Evolutionary conservation across 2,797 vertebrate genomes (phyloP).

Genomic region (Typhlichthys eigenmanni): DNA sequence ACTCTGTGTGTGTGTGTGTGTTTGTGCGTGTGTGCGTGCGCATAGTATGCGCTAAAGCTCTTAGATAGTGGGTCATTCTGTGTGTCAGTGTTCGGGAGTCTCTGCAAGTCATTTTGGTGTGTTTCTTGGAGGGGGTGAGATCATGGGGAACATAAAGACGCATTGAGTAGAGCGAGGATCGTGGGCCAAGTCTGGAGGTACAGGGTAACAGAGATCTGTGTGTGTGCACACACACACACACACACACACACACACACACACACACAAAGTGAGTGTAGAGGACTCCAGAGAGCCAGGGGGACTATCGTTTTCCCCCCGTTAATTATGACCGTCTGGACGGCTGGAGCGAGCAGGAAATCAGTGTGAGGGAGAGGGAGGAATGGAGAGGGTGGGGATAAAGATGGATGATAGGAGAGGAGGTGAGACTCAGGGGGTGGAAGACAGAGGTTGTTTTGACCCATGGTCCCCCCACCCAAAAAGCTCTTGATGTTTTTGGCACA

Average conservation of each 20-base stretch:
- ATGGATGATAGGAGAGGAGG: conserved; percentile 23
- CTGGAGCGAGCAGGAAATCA: conserved; percentile 79
- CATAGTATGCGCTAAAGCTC: conserved; percentile 60
- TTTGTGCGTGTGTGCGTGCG: conserved; percentile 14
- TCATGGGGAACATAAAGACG: conserved; percentile 81
- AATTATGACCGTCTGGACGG: conserved; percentile 84
- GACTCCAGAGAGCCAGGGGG: conserved; percentile 75
- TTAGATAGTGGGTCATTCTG: too few species aligned
- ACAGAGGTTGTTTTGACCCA: too few species aligned
- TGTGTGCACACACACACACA: conserved; percentile 42
- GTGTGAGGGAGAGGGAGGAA: conserved; percentile 51
- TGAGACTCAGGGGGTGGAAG: conserved; percentile 20
- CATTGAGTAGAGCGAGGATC: conserved; percentile 74
- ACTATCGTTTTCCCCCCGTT: conserved; percentile 81
- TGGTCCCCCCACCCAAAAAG: too few species aligned
- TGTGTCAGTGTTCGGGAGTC: conserved; percentile 62
- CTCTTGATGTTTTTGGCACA: too few species aligned
- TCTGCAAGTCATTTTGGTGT: conserved; percentile 65
- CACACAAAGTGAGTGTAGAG: conserved; percentile 63
- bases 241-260: conserved; percentile 46
- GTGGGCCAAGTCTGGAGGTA: conserved; percentile 75
- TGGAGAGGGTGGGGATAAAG: conserved; percentile 51
- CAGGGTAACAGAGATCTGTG: conserved; percentile 22
- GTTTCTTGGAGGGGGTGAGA: conserved; percentile 57
- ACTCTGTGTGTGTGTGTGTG: conserved; percentile 9